Evolutionary conservation across 1,140 invertebrate genomes (phyloP), one percentile per base, ranked within the genome.

Genomic region (Caenorhabditis briggsae): DNA sequence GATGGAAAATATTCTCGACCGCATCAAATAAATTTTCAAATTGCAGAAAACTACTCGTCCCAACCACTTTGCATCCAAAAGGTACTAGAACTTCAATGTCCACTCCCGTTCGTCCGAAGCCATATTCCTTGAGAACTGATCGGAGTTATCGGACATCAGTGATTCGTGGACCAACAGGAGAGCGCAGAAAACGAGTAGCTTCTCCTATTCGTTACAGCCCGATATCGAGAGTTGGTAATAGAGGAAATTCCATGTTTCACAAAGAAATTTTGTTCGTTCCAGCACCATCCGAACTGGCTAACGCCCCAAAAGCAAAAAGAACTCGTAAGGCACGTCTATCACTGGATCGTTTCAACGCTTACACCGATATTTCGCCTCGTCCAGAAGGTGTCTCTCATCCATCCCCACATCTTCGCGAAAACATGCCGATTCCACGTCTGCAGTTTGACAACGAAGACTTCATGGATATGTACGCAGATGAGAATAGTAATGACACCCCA

Each of bases 381-480:
- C 59, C 59, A 2, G 18, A 18, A 8, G 8, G 11, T 14, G 59
- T 11, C 59, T 0, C 20, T 14, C 59, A 61, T 23, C 18, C n/a
- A 14, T 58, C 56, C 56, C 56, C 18, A n/a, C 50, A 12, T 11
- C 9, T 16, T 18, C 58, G 58, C 8, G 14, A 18, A 8, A 18
- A 59, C 58, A 8, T 64, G 1, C 61, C 61, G 11, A 64, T 70
- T 70, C 64, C 20, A 46, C 64, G 64, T 48, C 41, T 70, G 11
- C 43, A 46, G 46, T 70, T 70, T 41, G 64, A 70, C 16, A 70
- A 70, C 23, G 41, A 43, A 8, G 64, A 70, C 46, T 70, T 70
- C 46, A 70, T 70, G 64, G 64, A 70, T 70, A 8, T 70, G 16
- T 70, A 46, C 23, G 6, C 33, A 7, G 64, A 70, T n/a, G 64